phyloP scores from a whole-genome alignment of 2,113 vertebrate genomes.

The Rhea pennata region DNA sequence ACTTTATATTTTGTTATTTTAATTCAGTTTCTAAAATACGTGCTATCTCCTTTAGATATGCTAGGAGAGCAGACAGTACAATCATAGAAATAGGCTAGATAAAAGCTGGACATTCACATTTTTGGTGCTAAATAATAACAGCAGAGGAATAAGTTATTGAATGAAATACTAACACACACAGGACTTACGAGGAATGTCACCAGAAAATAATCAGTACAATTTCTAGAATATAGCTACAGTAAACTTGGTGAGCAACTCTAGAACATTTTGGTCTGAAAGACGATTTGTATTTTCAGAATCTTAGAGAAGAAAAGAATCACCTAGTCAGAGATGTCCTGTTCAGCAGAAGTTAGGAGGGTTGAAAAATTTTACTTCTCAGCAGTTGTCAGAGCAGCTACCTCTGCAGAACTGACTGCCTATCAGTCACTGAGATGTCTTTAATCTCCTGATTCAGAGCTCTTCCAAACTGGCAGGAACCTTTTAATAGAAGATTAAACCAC shows the following conservation, averaged over 20 bases:
- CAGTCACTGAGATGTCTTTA: constrained; percentile 10
- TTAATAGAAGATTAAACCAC: constrained; percentile 57
- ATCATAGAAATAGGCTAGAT: not conserved
- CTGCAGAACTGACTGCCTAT: constrained; percentile 33
- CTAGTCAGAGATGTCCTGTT: not conserved
- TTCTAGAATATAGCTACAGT: not conserved
- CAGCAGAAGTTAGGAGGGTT: not conserved
- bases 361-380: not conserved
- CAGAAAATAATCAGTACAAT: constrained; percentile 26
- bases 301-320: not conserved
- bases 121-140: not conserved
- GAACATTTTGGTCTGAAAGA: constrained; percentile 40
- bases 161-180: not conserved
- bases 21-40: not conserved
- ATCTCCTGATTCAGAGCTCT: constrained; percentile 45
- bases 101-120: not conserved
- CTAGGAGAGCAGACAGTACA: not conserved
- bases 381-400: not conserved
- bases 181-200: not conserved
- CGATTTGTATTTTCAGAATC: not conserved
- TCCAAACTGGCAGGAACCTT: constrained; percentile 39
- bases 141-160: not conserved
- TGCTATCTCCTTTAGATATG: not conserved
- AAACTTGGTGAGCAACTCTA: constrained; percentile 30
- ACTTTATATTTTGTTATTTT: not conserved